Evolutionary conservation across 1,140 invertebrate species (phyloP).

Genomic region (Drosophila kikkawai): DNA sequence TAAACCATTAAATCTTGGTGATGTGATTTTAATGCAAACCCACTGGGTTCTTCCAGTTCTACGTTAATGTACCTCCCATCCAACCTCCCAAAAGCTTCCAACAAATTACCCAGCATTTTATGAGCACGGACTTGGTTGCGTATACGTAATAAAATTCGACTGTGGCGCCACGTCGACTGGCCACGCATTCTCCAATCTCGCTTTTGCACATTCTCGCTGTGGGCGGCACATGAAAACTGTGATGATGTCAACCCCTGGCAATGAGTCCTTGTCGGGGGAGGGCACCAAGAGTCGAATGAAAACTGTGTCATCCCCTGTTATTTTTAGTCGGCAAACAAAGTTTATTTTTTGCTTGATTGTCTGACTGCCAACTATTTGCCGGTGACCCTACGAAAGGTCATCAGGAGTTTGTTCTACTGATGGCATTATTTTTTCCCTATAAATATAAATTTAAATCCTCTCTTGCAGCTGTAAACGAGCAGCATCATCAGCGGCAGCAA

Average conservation of each 20-base stretch:
- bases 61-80: conserved; percentile 8
- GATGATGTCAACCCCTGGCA: conserved; percentile 67
- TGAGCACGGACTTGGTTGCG: conserved; percentile 17
- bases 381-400: conserved; percentile 41
- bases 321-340: conserved; percentile 22
- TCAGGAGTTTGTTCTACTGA: not conserved
- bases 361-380: conserved; percentile 9
- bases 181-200: conserved; percentile 29
- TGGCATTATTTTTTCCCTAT: conserved; percentile 3
- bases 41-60: not conserved
- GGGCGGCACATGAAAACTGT: conserved; percentile 30
- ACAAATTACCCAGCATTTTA: conserved; percentile 16
- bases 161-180: conserved; percentile 63
- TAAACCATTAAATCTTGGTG: conserved; percentile 2
- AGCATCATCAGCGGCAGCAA: conserved; percentile 38
- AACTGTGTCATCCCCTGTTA: conserved; percentile 42
- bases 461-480: conserved; percentile 49
- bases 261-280: not conserved
- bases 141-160: conserved; percentile 66
- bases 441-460: not conserved
- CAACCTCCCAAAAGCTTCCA: not conserved
- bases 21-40: conserved; percentile 4
- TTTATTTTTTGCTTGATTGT: conserved; percentile 8
- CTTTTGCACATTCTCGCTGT: conserved; percentile 12
- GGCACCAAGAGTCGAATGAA: conserved; percentile 13